Base-by-base conservation (phyloP, 1,140 invertebrate species). In the Pseudomyrmex concolor region DNA sequence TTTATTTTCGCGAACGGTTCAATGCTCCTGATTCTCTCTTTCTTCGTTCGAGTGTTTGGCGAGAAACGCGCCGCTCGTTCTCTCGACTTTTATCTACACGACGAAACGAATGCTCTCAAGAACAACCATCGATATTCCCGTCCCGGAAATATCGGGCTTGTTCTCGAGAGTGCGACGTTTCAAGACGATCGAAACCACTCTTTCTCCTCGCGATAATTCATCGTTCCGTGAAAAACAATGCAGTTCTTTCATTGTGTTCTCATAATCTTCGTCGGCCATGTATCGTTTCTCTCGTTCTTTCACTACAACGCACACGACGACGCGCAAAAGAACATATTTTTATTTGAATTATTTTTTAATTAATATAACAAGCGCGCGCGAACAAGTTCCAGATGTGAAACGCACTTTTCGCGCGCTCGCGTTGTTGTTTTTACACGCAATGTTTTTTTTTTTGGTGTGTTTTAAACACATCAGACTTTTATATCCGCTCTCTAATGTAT, bases 101-200 rank as follows among this genome's bases (percentile, higher is more conserved):
- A 43, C 76, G 76, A 43, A 80, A 80, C 76, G 76, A 80, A 80
- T 71, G 76, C 76, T 80, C 76, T 80, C 66, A 71, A 80, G 76
- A 80, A 70, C 76, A 78, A 67, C 76, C 76, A 78, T 78, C 76
- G 76, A 78, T 78, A 78, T 78, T 78, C 76, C 66, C 54, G 76
- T 78, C 76, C 60, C 76, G 76, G 76, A 78, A 78, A 78, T 78
- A 78, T 78, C 76, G 76, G 51, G 51, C 64, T 78, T 70, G 76
- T 70, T 78, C 64, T 78, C 25, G 54, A 78, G 54, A 78, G 76
- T 17, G 66, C 76, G 76, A 78, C 64, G 76, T 70, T 70, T 57
- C 64, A 59, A 17, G 76, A 78, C 76, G 76, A 78, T 78, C 64
- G 76, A 25, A 34, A n/a, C 48, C 59, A 2, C 15, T 34, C 34